Evolutionary conservation across 2,888 invertebrate genomes (phyloP).

Genomic region (Patella depressa): DNA sequence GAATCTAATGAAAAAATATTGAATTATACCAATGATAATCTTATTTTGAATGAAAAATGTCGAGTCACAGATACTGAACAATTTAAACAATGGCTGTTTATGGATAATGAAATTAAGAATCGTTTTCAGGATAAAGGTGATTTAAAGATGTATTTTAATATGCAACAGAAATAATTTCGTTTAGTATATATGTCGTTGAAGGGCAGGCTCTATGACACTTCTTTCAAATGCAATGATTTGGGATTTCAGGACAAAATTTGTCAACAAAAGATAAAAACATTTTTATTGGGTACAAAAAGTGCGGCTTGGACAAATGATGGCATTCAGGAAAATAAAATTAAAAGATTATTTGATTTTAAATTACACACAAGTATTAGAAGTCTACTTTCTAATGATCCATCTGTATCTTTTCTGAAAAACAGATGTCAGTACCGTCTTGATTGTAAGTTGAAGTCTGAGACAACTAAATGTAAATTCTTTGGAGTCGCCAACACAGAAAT

Average conservation of each 20-base stretch:
- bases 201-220: not conserved
- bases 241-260: not conserved
- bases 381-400: not conserved
- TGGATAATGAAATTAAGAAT: no score
- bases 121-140: no score
- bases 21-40: no score
- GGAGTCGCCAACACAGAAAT: not conserved
- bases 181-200: no score
- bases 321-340: no score
- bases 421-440: not conserved
- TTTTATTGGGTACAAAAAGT: not conserved
- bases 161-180: no score
- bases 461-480: not conserved
- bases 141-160: no score
- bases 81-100: no score
- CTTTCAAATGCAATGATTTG: not conserved
- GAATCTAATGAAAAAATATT: no score
- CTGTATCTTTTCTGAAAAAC: not conserved
- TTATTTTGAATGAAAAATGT: no score
- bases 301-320: not conserved
- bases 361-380: not conserved
- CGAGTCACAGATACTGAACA: no score
- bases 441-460: not conserved
- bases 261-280: not conserved
- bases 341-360: not conserved